Base-by-base conservation (phyloP, 2,113 vertebrate genomes). In the Pogona vitticeps region DNA sequence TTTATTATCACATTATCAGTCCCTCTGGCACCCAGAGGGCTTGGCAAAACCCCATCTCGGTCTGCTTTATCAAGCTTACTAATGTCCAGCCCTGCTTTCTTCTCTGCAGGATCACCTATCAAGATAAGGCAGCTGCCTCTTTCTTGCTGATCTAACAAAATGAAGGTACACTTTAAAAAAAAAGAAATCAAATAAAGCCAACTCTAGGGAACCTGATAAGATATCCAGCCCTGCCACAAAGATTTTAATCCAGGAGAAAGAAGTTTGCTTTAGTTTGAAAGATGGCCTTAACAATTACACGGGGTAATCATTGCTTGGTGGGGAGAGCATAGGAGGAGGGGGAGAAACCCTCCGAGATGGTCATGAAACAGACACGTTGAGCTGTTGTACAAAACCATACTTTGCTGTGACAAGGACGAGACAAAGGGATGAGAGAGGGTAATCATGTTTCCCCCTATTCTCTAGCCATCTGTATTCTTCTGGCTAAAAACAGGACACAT, bases 51-150 rank as follows among this genome's bases (percentile, higher is more conserved):
- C 81, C 1, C 79, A 71, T 75, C 88, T 31, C 36, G 86, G 12
- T 90, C 92, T 88, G 80, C 65, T 88, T 94, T 94, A 91, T 91
- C 91, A 85, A 81, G 81, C 81, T 31, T 72, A 26, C 83, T 81
- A 70, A 26, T 63, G 89, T 36, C 85, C 86, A 80, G 20, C 82
- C 28, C 68, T 81, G 85, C 13, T 75, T 76, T 14, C 73, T 58
- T 61, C 61, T 33, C 9, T 42, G 65, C 83, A 83, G 80, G 82
- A 6, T 8, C 88, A 59, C 84, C 87, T 70, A 81, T 87, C 5
- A 3, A 52, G 84, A 90, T 86, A 89, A 85, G 65, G 84, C 89
- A 46, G 52, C 33, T 73, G 88, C 63, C 71, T 91, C 13, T 6
- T 90, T 78, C 81, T 58, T 80, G 9, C 13, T 81, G 59, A 84